Evolutionary conservation across 2,113 vertebrate species (phyloP).

Genomic region (Struthidea cinerea): DNA sequence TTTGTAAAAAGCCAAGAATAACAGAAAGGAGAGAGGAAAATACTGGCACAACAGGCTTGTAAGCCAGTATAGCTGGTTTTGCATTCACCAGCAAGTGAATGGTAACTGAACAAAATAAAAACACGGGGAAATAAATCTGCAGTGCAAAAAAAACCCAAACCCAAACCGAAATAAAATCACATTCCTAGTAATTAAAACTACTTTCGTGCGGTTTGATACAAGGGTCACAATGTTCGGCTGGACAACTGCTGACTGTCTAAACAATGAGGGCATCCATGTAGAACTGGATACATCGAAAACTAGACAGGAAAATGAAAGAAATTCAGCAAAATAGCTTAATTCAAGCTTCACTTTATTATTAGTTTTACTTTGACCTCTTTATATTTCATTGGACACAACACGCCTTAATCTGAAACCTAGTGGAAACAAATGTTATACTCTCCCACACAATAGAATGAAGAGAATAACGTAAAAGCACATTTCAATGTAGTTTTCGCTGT

Average conservation of each 20-base stretch:
- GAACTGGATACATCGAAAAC: neutral
- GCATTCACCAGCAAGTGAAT: neutral
- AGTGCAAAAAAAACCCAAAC: rapidly evolving
- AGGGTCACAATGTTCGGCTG: neutral
- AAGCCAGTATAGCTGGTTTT: neutral
- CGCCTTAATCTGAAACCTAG: neutral
- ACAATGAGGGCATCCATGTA: neutral
- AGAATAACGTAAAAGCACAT: neutral
- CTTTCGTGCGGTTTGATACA: neutral
- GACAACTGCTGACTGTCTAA: neutral
- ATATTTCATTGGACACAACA: neutral
- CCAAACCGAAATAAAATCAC: neutral
- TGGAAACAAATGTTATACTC: neutral
- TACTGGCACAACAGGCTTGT: neutral
- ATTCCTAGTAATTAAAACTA: neutral
- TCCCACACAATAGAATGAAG: neutral
- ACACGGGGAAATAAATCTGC: neutral
- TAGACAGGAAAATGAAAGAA: neutral
- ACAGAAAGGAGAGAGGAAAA: neutral
- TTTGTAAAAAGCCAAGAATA: neutral
- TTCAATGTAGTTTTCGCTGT: neutral
- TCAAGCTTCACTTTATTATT: neutral
- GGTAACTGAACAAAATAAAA: neutral
- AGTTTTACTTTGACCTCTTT: neutral
- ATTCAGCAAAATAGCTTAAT: neutral